Percentiles rank a stretch among this genome's conserved stretches.
Evolutionary conservation across 2,113 vertebrate genomes (phyloP).

Genomic region (Chlamydotis undulata): DNA sequence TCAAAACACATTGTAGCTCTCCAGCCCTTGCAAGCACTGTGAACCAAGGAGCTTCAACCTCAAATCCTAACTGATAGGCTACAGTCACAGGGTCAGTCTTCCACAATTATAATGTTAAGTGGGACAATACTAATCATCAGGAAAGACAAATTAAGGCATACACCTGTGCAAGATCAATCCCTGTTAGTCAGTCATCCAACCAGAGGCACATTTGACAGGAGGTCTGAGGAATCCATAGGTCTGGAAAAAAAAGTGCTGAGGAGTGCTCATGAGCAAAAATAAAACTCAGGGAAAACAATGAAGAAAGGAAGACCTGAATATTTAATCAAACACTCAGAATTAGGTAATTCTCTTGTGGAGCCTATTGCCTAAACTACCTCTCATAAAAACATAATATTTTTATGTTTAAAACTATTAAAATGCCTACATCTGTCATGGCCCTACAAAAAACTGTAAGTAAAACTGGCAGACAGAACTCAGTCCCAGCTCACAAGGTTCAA

Average conservation of each 20-base stretch:
- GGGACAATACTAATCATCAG: slow-evolving; percentile 18
- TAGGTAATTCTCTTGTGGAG: neutral
- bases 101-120: neutral
- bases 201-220: neutral
- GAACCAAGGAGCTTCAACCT: neutral
- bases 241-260: neutral
- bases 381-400: neutral
- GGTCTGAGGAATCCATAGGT: neutral
- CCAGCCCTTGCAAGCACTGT: neutral
- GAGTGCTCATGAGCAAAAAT: neutral
- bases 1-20: neutral
- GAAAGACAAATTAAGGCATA: slow-evolving; percentile 17
- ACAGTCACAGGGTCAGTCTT: neutral
- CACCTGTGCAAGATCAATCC: neutral
- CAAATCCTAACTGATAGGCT: neutral
- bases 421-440: neutral
- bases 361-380: neutral
- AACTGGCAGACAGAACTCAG: neutral
- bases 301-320: neutral
- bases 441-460: neutral
- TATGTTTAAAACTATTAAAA: neutral
- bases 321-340: neutral
- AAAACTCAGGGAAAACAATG: neutral
- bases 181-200: neutral
- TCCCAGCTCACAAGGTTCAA: neutral